These are phyloP conservation scores for Tenthredo mesomela DNA, from an alignment of 2,888 invertebrate species.

Conservation along the genomic window DNA sequence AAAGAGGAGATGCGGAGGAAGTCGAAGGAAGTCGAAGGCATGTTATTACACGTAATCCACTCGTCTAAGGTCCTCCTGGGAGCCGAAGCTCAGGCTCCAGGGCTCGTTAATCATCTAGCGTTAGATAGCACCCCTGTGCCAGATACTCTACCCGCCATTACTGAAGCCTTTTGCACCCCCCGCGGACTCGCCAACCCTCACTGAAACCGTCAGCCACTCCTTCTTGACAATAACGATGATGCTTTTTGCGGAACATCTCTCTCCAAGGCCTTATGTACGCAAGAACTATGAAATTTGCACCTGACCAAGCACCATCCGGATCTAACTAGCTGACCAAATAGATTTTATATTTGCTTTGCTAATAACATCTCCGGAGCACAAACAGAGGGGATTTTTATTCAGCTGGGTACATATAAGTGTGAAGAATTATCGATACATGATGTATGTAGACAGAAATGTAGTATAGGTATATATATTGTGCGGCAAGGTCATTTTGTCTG, in stretches of 20 bases:
- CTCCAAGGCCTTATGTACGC: background rate
- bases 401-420: background rate
- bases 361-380: background rate
- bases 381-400: background rate
- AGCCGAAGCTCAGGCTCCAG: constrained; percentile 1
- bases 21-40: constrained; percentile 40
- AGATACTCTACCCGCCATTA: constrained; percentile 39
- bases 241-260: constrained; percentile 29
- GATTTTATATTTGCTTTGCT: background rate
- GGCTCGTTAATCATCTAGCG: constrained; percentile 48
- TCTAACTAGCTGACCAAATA: background rate
- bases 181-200: background rate
- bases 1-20: background rate
- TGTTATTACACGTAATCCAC: constrained; percentile 48
- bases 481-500: background rate
- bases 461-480: background rate
- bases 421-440: background rate
- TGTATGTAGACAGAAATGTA: background rate
- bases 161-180: constrained; percentile 24
- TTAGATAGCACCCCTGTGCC: constrained; percentile 41
- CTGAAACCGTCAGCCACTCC: constrained; percentile 11
- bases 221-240: background rate
- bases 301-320: constrained; percentile 3
- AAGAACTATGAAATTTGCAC: constrained; percentile 17
- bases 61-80: constrained; percentile 33